Evolutionary conservation across 2,797 vertebrate species (phyloP), one percentile per base, ranked within the genome.

Genomic region (Anolis apletophallus): DNA sequence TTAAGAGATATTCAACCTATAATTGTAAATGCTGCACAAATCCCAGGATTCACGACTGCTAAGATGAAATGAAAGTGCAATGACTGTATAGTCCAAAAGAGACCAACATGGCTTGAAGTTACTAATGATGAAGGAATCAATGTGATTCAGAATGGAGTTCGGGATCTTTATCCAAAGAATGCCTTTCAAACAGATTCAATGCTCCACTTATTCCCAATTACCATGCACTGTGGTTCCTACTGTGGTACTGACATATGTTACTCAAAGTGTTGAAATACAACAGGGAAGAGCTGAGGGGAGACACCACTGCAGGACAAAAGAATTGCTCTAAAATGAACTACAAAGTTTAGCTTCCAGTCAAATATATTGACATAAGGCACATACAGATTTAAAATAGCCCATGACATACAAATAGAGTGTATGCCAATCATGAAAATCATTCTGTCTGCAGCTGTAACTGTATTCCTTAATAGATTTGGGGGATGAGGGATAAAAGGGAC

Each of bases 361-460:
- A 90, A 90, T 91, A 88, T 86, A 90, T 93, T 91, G 83, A 90
- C 82, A 86, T 84, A 81, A 87, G 87, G 86, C 93, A 92, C 82
- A 80, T 67, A 78, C 0, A 40, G 85, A 74, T 88, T 93, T 87
- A 91, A 93, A 88, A 90, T 85, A 76, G 79, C 83, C 88, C 92
- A 91, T 91, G 61, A 81, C 87, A 91, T 89, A 90, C 85, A 86
- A 88, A 88, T 84, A 86, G 91, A 92, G 92, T 92, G 92, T 87
- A 94, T 88, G 90, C 55, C 93, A 91, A 90, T 64, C 85, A 82
- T 36, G 88, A 81, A 92, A 91, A 90, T 67, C 88, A 61, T 87
- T 89, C 85, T 75, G 83, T 86, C 80, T 92, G 88, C 87, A 87
- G 91, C 89, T 81, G 91, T 86, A 78, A 81, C 91, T 87, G 91